Evolutionary conservation across 2,113 vertebrate genomes (phyloP).

Genomic region (Sapajus apella): DNA sequence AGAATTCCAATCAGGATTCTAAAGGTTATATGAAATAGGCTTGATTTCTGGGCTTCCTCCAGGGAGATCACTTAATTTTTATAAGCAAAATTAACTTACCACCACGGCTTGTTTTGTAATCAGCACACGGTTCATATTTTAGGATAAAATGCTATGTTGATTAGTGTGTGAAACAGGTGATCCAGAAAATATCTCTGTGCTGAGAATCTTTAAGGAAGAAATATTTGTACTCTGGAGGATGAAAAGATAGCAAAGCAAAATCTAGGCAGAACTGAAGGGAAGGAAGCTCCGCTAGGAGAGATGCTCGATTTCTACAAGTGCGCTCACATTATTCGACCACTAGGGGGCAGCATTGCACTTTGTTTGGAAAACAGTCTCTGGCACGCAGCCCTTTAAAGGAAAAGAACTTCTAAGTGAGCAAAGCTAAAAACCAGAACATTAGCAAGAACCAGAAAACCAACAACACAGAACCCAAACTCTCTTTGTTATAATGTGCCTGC

Average conservation of each 20-base stretch:
- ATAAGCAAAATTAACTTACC: slow-evolving; percentile 32
- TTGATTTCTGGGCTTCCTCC: slow-evolving; percentile 63
- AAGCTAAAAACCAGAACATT: slow-evolving; percentile 71
- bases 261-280: not conserved
- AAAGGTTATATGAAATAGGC: slow-evolving; percentile 65
- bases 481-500: slow-evolving; percentile 55
- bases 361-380: slow-evolving; percentile 47
- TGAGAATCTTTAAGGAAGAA: slow-evolving; percentile 65
- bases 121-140: not conserved
- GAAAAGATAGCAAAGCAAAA: slow-evolving; percentile 53
- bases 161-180: slow-evolving; percentile 69
- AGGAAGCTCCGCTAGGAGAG: not conserved
- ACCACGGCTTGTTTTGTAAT: slow-evolving; percentile 51
- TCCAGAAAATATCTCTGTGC: slow-evolving; percentile 60
- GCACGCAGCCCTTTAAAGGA: slow-evolving; percentile 68
- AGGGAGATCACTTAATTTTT: slow-evolving; percentile 72
- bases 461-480: slow-evolving; percentile 69
- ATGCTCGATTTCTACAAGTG: not conserved
- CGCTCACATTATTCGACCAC: slow-evolving; percentile 1
- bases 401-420: slow-evolving; percentile 71
- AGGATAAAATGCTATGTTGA: slow-evolving; percentile 61
- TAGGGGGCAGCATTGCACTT: slow-evolving; percentile 87
- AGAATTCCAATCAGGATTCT: slow-evolving; percentile 66
- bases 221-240: slow-evolving; percentile 50
- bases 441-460: slow-evolving; percentile 61